Percentiles rank a stretch among this genome's conserved stretches.
These are phyloP conservation scores for Eueides isabella DNA, from an alignment of 1,140 invertebrate genomes.

Conservation along the genomic window DNA sequence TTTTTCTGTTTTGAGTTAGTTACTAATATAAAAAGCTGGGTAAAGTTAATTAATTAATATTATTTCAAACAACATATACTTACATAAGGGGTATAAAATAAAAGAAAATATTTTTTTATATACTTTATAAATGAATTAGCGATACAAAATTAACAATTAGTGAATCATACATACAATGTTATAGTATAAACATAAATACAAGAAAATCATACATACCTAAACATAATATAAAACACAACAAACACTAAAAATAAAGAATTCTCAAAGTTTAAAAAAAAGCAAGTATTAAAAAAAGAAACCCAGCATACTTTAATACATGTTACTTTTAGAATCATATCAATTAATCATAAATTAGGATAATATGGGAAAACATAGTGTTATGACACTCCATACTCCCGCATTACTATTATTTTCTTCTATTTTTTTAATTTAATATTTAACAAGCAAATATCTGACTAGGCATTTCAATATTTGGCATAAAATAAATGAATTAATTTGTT, in stretches of 20 bases:
- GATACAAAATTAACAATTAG: neutral
- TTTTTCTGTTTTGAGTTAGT: too few relatives aligned
- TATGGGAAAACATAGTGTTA: neutral
- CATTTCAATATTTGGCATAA: conserved; percentile 14
- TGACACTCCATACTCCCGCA: too few relatives aligned
- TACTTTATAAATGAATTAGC: conserved; percentile 14
- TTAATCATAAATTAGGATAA: neutral
- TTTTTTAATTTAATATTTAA: too few relatives aligned
- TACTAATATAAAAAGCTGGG: too few relatives aligned
- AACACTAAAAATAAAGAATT: neutral
- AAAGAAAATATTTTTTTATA: neutral
- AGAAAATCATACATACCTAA: neutral
- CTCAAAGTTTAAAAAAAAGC: neutral
- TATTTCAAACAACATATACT: too few relatives aligned
- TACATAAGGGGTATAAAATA: conserved; percentile 2
- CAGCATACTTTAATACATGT: too few relatives aligned
- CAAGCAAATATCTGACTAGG: conserved; percentile 18
- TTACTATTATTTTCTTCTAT: too few relatives aligned
- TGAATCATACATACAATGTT: neutral
- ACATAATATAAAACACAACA: neutral
- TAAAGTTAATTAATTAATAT: too few relatives aligned
- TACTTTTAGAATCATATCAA: too few relatives aligned
- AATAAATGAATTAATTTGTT: neutral
- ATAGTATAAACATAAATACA: neutral
- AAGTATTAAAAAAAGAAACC: too few relatives aligned